phyloP scores from a whole-genome alignment of 2,888 invertebrate genomes.

The Baronia brevicornis region DNA sequence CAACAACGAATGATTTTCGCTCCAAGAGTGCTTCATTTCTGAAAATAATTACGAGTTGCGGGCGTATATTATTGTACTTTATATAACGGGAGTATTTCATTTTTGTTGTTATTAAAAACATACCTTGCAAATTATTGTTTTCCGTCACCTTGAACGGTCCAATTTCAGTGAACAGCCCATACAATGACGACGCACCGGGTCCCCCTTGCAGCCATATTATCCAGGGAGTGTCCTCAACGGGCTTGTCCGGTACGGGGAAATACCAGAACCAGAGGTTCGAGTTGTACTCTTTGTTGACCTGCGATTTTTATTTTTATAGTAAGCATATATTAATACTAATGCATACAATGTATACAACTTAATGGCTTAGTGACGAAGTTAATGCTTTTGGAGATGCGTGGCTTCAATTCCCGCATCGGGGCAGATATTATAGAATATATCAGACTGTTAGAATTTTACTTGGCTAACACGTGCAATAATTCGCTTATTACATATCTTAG shows the following conservation, averaged over 20 bases:
- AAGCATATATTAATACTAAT: too few relatives aligned
- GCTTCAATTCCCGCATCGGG: too few relatives aligned
- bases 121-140: constrained; percentile 51
- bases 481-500: too few relatives aligned
- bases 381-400: too few relatives aligned
- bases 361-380: too few relatives aligned
- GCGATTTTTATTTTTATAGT: constrained; percentile 14
- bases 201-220: constrained; percentile 78
- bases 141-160: constrained; percentile 76
- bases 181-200: constrained; percentile 74
- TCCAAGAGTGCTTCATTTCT: constrained; percentile 77
- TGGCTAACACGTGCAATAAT: too few relatives aligned
- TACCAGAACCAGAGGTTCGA: constrained; percentile 92
- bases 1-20: constrained; percentile 76
- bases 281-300: constrained; percentile 84
- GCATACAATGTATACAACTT: too few relatives aligned
- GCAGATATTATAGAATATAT: too few relatives aligned
- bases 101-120: background rate
- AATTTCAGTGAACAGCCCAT: constrained; percentile 77
- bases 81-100: too few relatives aligned
- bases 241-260: constrained; percentile 79
- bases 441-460: too few relatives aligned
- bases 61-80: too few relatives aligned
- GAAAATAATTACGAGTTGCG: constrained; percentile 20
- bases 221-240: constrained; percentile 69